Base-by-base conservation (phyloP, 2,888 invertebrate genomes). In the Erebia palarica region DNA sequence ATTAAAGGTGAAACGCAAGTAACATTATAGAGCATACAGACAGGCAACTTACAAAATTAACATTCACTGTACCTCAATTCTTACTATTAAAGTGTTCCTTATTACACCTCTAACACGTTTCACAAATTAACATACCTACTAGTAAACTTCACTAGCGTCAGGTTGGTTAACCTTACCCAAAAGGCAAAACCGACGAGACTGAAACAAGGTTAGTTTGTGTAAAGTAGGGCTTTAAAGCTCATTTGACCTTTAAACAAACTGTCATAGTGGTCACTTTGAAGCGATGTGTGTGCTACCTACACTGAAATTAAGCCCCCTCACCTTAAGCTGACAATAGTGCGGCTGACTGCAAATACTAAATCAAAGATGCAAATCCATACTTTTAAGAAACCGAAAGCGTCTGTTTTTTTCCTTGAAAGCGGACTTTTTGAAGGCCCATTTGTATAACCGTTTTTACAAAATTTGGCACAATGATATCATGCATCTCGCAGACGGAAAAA, bases 101-200 rank as follows among this genome's bases (percentile, higher is more conserved):
- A 49, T 49, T 49, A 51, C n/a, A 51, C 51, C 51, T 47, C 4
- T n/a, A 51, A 55, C 55, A 18, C 10, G 55, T 55, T 55, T 55
- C 55, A 55, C 16, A 55, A 18, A 60, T 42, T 42, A 44, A 60
- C 61, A 58, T 58, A 13, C 27, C 16, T 55, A 16, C 55, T 55
- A 16, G 55, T 55, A 18, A 55, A 55, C 7, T 16, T 55, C 16
- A 55, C 55, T 18, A 16, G 10, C 55, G 10, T 16, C 18, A 1
- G 55, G 16, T 47, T 13, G 47, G 47, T 47, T 47, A 13, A 47
- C 47, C 47, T 47, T 47, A 47, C 47, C 47, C 47, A 11, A 60
- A 59, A 59, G 27, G 14, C 14, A 59, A 59, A 36, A 59, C 13
- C 14, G 27, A 27, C 27, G 14, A 36, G 36, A 36, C 27, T n/a